Evolutionary conservation across 2,888 invertebrate genomes (phyloP).

Genomic region (Ctenicera cuprea): DNA sequence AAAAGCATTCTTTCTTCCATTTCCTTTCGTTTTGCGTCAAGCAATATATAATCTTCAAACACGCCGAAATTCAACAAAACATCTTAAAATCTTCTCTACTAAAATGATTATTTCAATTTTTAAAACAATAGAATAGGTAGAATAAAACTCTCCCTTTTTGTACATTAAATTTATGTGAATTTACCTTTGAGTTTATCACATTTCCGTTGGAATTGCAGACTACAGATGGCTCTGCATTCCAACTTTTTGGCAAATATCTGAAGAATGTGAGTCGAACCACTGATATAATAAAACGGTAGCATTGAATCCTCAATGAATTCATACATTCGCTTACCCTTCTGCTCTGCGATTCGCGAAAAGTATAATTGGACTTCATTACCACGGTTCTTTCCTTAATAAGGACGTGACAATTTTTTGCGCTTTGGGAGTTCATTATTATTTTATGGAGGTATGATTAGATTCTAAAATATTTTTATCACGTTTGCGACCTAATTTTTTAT

Average conservation of each 20-base stretch:
- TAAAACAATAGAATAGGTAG: too few relatives aligned
- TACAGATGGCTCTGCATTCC: conserved; percentile 9
- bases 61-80: not conserved
- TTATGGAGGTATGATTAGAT: not conserved
- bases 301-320: conserved; percentile 44
- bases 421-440: conserved; percentile 4
- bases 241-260: conserved; percentile 34
- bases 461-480: not conserved
- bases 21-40: too few relatives aligned
- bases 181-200: too few relatives aligned
- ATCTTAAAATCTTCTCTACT: too few relatives aligned
- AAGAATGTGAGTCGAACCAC: conserved; percentile 37
- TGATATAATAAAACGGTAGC: conserved; percentile 44
- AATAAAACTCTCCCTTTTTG: too few relatives aligned
- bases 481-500: not conserved
- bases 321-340: conserved; percentile 19
- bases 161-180: too few relatives aligned
- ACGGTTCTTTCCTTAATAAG: conserved; percentile 26
- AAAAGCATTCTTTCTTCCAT: not conserved
- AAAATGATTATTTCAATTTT: too few relatives aligned
- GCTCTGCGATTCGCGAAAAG: conserved; percentile 19
- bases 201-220: too few relatives aligned
- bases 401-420: conserved; percentile 36
- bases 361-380: conserved; percentile 46
- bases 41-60: conserved; percentile 4